Conservation (phyloP, 2,888 invertebrate species). For the Latrodectus elegans region DNA sequence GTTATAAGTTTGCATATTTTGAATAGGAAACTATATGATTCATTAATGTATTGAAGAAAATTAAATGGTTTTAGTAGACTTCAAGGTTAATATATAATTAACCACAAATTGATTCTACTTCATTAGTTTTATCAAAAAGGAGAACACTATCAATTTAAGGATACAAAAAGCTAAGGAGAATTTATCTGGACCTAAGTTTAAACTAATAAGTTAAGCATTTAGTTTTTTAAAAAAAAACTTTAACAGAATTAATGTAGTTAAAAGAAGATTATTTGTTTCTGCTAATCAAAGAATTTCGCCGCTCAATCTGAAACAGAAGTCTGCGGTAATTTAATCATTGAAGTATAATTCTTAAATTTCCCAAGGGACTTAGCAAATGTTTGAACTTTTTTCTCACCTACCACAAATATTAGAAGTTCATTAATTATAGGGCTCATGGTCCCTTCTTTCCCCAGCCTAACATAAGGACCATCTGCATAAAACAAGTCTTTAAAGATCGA, state of each 20-base stretch:
- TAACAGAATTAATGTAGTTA: not conserved
- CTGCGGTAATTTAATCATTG: slow-evolving; percentile 42
- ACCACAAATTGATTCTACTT: no score
- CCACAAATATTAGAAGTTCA: slow-evolving; percentile 40
- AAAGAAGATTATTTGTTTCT: not conserved
- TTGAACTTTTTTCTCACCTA: slow-evolving; percentile 9
- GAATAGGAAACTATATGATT: no score
- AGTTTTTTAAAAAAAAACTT: not conserved
- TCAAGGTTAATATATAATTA: no score
- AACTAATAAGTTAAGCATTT: not conserved
- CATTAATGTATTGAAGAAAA: no score
- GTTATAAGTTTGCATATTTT: no score
- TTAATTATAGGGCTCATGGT: slow-evolving; percentile 41
- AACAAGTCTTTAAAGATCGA: slow-evolving; percentile 31
- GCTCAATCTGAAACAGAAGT: not conserved
- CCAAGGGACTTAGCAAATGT: slow-evolving; percentile 32
- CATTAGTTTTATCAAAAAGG: no score
- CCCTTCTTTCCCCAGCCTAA: not conserved
- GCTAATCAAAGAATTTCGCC: not conserved
- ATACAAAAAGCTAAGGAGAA: not conserved
- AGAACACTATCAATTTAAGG: not conserved
- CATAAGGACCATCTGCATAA: slow-evolving; percentile 27
- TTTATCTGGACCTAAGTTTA: not conserved
- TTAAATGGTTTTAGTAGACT: no score
- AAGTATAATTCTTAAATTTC: slow-evolving; percentile 34